Conservation (phyloP, 2,113 vertebrate species). For the Oreochromis niloticus region DNA sequence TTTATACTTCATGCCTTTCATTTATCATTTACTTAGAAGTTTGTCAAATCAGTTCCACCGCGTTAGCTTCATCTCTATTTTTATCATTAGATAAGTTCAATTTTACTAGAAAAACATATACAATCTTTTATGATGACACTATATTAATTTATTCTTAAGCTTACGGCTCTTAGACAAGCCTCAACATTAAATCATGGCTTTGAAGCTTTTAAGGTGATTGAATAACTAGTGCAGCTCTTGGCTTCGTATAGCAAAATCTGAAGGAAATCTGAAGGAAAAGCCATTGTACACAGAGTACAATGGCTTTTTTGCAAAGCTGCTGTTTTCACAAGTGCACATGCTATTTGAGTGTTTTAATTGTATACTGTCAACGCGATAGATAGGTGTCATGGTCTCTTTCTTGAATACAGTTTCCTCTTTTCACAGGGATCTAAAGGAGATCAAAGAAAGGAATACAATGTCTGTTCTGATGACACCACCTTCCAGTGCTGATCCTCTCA, state of each 20-base stretch:
- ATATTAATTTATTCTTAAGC: neutral
- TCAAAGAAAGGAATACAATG: constrained; percentile 66
- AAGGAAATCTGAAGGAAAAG: neutral
- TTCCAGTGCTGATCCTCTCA: constrained; percentile 48
- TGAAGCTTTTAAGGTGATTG: neutral
- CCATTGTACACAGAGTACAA: neutral
- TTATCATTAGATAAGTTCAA: neutral
- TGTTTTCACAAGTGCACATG: neutral
- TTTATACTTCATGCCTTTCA: neutral
- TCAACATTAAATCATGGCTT: neutral
- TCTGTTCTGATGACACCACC: constrained; percentile 54
- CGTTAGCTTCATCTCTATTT: neutral
- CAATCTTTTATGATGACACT: neutral
- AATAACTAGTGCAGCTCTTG: neutral
- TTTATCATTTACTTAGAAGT: neutral
- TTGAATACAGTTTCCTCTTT: constrained; percentile 24
- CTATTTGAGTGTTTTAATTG: neutral
- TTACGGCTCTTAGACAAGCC: neutral
- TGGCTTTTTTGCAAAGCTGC: neutral
- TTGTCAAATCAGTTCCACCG: neutral
- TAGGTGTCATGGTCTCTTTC: neutral
- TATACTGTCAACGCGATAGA: neutral
- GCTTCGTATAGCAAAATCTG: neutral
- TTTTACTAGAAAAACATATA: neutral
- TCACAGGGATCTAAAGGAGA: constrained; percentile 33